Base-by-base conservation (phyloP, 2,888 invertebrate genomes). In the Salpingus planirostris region DNA sequence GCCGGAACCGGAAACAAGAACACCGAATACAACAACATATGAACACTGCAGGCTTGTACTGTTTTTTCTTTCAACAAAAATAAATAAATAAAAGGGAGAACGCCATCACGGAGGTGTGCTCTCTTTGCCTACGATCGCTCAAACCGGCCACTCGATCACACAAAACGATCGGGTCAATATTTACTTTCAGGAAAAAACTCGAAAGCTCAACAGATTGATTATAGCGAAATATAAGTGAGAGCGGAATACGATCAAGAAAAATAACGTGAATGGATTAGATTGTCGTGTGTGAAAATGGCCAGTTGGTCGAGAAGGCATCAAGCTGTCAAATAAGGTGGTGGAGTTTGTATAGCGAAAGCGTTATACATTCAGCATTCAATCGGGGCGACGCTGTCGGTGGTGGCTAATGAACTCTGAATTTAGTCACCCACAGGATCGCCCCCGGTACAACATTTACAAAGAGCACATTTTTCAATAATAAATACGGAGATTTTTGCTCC, bases 1-100 rank as follows among this genome's bases (percentile, higher is more conserved):
- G 65, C 50, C 40, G 55, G 52, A 52, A 64, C 62, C 63, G 62
- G 62, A 65, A 64, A 64, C 62, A 5, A 65, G 62, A 60, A 63
- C 60, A 55, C 59, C 55, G 54, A 59, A 60, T 59, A 59, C 55
- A 58, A 59, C 54, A 57, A 50, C 47, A 54, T 46, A 38, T 50
- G 46, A 50, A 46, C 51, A 54, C 46, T 45, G 46, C 52, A 52
- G 45, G 50, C 46, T n/a, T n/a, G n/a, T n/a, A n/a, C n/a, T n/a
- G n/a, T n/a, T n/a, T n/a, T n/a, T n/a, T n/a, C n/a, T n/a, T n/a
- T n/a, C n/a, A n/a, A n/a, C n/a, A n/a, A n/a, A n/a, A n/a, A n/a
- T n/a, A n/a, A n/a, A n/a, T n/a, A n/a, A n/a, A n/a, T 13, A 8
- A 11, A 21, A 21, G 13, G 13, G 2, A 13, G 8, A 11, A 21